phyloP scores from a whole-genome alignment of 2,888 invertebrate genomes.

The Hoplodrina ambigua region DNA sequence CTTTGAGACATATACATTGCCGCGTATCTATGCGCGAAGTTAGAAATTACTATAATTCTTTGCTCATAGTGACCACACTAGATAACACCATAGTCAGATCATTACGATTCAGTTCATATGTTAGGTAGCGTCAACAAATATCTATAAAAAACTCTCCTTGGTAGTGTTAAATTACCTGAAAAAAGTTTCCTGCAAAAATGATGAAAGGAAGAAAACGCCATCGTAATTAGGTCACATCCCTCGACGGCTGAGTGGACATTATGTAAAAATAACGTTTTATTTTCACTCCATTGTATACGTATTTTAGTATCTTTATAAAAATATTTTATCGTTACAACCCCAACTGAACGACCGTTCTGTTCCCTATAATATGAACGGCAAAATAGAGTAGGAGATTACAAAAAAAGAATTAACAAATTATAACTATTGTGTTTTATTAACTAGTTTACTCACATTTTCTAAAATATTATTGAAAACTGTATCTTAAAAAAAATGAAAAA shows the following conservation, averaged over 20 bases:
- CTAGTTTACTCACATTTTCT: background rate
- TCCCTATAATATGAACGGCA: slow-evolving; percentile 1
- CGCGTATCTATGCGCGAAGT: too few species aligned
- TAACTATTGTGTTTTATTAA: too few species aligned
- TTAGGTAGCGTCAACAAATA: background rate
- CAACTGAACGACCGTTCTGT: background rate
- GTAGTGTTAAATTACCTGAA: slow-evolving; percentile 33
- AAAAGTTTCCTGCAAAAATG: slow-evolving; percentile 37
- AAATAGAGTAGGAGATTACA: background rate
- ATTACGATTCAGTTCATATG: background rate
- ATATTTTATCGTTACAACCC: background rate
- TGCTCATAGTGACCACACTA: too few species aligned
- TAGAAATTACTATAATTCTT: too few species aligned
- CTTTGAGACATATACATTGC: too few species aligned
- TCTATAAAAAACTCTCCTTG: slow-evolving; percentile 27
- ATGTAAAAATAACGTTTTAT: slow-evolving; percentile 57
- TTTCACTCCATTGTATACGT: slow-evolving; percentile 44
- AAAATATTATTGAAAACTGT: too few species aligned
- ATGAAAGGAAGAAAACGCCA: slow-evolving; percentile 29
- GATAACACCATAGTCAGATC: background rate
- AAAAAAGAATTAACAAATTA: background rate
- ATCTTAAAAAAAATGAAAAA: too few species aligned
- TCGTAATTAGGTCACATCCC: slow-evolving; percentile 54
- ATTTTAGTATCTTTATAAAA: slow-evolving; percentile 19
- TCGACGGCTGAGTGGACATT: slow-evolving; percentile 46